A percentile compares a stretch with the other conserved stretches of the same genome.
Conservation (phyloP, 2,113 vertebrate genomes). For the Pardalotus punctatus region DNA sequence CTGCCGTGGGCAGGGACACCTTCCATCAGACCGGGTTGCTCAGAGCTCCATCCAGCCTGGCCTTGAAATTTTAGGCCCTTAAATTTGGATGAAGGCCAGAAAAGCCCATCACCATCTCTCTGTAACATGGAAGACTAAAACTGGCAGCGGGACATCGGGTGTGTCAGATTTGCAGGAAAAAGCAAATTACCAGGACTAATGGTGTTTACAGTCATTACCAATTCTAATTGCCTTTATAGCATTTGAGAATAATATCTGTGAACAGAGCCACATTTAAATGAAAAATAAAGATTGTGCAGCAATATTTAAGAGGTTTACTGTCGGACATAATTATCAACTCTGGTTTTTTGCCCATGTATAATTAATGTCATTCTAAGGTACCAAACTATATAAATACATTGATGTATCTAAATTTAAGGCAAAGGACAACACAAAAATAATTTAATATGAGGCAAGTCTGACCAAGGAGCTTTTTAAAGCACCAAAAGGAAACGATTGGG, state of each 20-base stretch:
- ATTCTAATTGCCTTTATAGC: background rate
- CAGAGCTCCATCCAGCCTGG: background rate
- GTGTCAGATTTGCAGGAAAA: background rate
- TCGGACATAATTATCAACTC: background rate
- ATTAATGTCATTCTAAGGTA: background rate
- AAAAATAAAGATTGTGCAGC: background rate
- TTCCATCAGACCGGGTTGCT: background rate
- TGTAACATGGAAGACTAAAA: background rate
- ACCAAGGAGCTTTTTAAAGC: background rate
- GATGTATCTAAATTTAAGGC: background rate
- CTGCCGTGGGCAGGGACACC: background rate
- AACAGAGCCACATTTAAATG: slow-evolving; percentile 2
- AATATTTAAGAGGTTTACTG: background rate
- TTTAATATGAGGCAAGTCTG: background rate
- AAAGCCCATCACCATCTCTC: background rate
- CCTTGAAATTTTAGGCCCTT: background rate
- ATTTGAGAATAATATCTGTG: slow-evolving; percentile 8
- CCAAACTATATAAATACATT: background rate
- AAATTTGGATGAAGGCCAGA: background rate
- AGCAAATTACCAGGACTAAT: background rate
- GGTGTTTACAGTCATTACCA: background rate
- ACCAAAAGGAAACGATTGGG: background rate
- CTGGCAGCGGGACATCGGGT: background rate
- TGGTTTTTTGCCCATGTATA: background rate
- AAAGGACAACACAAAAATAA: background rate